Evolutionary conservation across 2,797 vertebrate species (phyloP).

Genomic region (Tachyglossus aculeatus): DNA sequence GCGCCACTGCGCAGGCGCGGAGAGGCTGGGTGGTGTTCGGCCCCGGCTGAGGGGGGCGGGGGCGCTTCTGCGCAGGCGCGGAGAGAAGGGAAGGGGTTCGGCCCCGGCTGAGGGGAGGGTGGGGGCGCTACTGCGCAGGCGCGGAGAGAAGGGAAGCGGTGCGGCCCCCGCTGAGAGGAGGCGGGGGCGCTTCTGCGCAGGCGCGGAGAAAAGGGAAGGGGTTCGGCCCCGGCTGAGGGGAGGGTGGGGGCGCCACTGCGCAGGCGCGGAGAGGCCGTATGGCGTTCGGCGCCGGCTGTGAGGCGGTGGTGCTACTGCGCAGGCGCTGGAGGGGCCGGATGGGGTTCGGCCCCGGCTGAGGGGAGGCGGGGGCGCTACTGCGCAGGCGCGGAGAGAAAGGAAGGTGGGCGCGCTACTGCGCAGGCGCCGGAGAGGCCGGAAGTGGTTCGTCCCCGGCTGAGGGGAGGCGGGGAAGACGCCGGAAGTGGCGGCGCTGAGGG

Average conservation of each 20-base stretch:
- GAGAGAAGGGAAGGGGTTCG: neutral
- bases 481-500: constrained; percentile 58
- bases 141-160: too few species aligned
- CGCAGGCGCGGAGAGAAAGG: neutral
- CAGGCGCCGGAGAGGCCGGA: constrained; percentile 4
- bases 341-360: too few species aligned
- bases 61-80: constrained; percentile 8
- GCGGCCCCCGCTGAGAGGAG: constrained; percentile 28
- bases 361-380: accelerated
- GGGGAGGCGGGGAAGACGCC: constrained; percentile 54
- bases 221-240: neutral
- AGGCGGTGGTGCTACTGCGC: constrained; percentile 43
- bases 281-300: too few species aligned
- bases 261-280: constrained; percentile 44
- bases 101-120: too few species aligned
- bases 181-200: constrained; percentile 20
- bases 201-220: neutral
- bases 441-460: too few species aligned
- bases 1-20: neutral
- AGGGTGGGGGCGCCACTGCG: constrained; percentile 39
- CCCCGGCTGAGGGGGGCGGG: constrained; percentile 37
- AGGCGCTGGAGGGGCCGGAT: constrained; percentile 32
- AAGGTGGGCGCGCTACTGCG: neutral
- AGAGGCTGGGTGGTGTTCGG: constrained; percentile 7
- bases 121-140: constrained; percentile 46